Evolutionary conservation across 35 echinoderm and acorn worm species (phyloP).

Genomic region (Strongylocentrotus purpuratus): DNA sequence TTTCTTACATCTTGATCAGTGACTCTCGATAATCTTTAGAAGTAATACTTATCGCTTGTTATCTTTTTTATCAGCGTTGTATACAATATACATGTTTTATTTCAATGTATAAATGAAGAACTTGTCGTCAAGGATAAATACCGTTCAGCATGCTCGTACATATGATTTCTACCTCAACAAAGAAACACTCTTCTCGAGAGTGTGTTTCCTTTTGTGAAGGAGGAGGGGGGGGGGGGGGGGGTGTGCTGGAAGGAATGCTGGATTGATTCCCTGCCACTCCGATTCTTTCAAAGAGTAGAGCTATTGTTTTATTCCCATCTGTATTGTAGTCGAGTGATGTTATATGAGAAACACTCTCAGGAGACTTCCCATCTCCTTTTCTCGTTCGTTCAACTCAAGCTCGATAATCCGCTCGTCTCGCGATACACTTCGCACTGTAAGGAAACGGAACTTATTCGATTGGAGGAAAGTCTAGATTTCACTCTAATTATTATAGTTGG

Average conservation of each 20-base stretch:
- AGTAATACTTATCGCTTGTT: no score
- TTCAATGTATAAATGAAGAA: no score
- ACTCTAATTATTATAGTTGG: slow-evolving; percentile 30
- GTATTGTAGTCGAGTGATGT: neutral
- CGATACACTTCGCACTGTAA: neutral
- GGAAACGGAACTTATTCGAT: slow-evolving; percentile 31
- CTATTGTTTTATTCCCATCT: slow-evolving; percentile 4
- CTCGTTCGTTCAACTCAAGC: neutral
- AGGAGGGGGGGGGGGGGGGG: neutral
- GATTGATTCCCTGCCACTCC: neutral
- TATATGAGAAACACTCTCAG: neutral
- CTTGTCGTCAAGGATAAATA: no score
- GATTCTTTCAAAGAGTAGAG: neutral
- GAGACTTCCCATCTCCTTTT: neutral
- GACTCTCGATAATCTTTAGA: no score
- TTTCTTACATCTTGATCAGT: no score
- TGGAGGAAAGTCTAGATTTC: slow-evolving; percentile 39
- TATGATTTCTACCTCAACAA: no score
- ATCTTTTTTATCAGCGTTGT: no score
- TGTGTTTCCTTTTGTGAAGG: neutral
- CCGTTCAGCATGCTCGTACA: no score
- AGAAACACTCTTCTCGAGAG: neutral
- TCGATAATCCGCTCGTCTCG: neutral
- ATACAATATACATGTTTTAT: no score
- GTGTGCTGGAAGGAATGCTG: neutral